Evolutionary conservation across 2,888 invertebrate species (phyloP), one percentile per base, ranked within the genome.

Genomic region (Minunthozetes semirufus): DNA sequence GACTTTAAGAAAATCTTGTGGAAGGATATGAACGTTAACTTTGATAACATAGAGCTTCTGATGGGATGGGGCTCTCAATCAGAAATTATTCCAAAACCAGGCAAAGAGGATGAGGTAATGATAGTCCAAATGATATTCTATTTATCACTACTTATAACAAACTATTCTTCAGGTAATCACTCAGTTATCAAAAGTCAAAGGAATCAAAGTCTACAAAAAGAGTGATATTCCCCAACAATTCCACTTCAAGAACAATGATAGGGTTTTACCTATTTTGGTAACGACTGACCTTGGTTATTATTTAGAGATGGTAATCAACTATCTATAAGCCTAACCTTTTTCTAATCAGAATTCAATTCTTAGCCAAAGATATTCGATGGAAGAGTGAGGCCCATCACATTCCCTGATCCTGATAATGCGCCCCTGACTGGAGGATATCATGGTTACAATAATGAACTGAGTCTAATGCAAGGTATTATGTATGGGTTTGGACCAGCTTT

Each of bases 401-500:
- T 5, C 33, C 3, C 3, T 33, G 33, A 33, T 8, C 3, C 33
- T 8, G 33, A 33, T 33, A 8, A 33, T 8, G 4, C 3, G 4
- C 48, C 48, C 3, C 4, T n/a, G 2, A 4, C 73, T 19, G 42
- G 19, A 2, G 50, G 75, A 25, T 27, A 63, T 9, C 78, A 78
- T 74, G 78, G 78, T 11, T 78, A 78, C 33, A 77, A 78, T 73
- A 76, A 77, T 4, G 72, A 76, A 29, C 76, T 78, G 13, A 13
- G 70, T 13, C 79, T 77, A 0, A 83, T 83, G 82, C 80, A 80
- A 42, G 81, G 82, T 1, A 81, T 82, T 38, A 82, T 82, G 76
- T 77, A 80, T 42, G 82, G 82, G 4, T 76, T 78, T 72, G 83
- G 84, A 3, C 90, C 90, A 0, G 84, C 84, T 77, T 87, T 90